These are phyloP conservation scores for Bujurquina vittata DNA, from an alignment of 2,113 vertebrate genomes.

Conservation along the genomic window DNA sequence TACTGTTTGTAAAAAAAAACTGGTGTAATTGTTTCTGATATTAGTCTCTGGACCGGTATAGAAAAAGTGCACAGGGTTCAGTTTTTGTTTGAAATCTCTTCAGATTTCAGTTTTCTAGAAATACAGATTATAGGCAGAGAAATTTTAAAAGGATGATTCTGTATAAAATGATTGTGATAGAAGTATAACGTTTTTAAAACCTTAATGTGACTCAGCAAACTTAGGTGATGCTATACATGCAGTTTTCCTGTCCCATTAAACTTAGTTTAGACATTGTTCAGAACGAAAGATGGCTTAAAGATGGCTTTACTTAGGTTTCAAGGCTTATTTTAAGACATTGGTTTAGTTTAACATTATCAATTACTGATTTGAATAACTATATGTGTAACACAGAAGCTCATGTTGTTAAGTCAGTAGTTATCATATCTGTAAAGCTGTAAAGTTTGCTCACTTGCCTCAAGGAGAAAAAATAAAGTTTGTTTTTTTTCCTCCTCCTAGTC, in stretches of 20 bases:
- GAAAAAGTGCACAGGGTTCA: not conserved
- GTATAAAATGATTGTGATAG: too few relatives aligned
- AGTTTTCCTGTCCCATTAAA: too few relatives aligned
- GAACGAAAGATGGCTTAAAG: not conserved
- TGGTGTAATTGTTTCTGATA: not conserved
- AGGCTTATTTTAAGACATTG: not conserved
- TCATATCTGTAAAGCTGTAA: not conserved
- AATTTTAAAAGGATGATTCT: too few relatives aligned
- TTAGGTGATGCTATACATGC: too few relatives aligned
- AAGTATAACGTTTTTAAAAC: too few relatives aligned
- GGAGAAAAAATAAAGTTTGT: not conserved
- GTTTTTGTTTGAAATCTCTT: not conserved
- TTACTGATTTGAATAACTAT: not conserved
- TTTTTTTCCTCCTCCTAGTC: slow-evolving; percentile 7
- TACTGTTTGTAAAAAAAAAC: too few relatives aligned
- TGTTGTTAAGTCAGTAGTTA: not conserved
- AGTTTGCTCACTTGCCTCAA: not conserved
- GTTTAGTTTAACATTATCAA: not conserved
- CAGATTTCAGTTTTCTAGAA: not conserved
- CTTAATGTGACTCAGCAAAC: too few relatives aligned
- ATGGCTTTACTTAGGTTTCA: not conserved
- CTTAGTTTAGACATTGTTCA: too few relatives aligned
- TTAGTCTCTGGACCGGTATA: not conserved
- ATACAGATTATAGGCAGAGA: too few relatives aligned
- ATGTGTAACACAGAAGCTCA: not conserved